Evolutionary conservation across 1,140 invertebrate genomes (phyloP), one percentile per base, ranked within the genome.

Genomic region (Acyrthosiphon pisum): DNA sequence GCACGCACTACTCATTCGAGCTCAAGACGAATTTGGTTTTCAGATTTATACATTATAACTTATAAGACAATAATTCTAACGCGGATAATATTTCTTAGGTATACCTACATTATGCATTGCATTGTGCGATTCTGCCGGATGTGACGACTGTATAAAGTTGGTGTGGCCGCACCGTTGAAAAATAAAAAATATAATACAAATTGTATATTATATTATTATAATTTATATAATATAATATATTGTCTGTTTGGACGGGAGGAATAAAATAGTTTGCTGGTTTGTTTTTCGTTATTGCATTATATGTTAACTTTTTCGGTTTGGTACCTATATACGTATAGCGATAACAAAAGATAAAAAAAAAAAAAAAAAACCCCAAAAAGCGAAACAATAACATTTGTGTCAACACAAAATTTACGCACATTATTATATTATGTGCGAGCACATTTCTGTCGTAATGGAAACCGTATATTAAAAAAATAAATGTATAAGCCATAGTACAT

Each of bases 331-430:
- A 41, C 37, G 41, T 41, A 41, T 11, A 30, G 81, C 81, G 22
- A 41, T 20, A 83, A 41, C n/a, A 83, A 83, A 83, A 83, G 81
- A 81, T 37, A 37, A 3, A 84, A 26, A 26, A 44, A 41, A 41
- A 41, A 41, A 86, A 81, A 35, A 44, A 37, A 8, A 83, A 41
- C 9, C 26, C 20, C 23, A 84, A 76, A n/a, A 41, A 84, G 2
- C 41, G 22, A 86, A 86, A 86, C 41, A 44, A 44, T 86, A 46
- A 86, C 83, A 41, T 46, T 86, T 86, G 83, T 86, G 83, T 86
- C 83, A 44, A 44, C 83, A 44, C 41, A 23, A 86, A 86, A 86
- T 86, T 26, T 86, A 44, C 83, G 83, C 83, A 26, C 41, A 86
- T 86, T 83, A 83, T 83, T 37, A 37, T 44, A 84, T 84, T 76